A percentile compares a stretch with the other conserved stretches of the same genome.
Evolutionary conservation across 2,888 invertebrate species (phyloP).

Genomic region (Pomacea canaliculata): DNA sequence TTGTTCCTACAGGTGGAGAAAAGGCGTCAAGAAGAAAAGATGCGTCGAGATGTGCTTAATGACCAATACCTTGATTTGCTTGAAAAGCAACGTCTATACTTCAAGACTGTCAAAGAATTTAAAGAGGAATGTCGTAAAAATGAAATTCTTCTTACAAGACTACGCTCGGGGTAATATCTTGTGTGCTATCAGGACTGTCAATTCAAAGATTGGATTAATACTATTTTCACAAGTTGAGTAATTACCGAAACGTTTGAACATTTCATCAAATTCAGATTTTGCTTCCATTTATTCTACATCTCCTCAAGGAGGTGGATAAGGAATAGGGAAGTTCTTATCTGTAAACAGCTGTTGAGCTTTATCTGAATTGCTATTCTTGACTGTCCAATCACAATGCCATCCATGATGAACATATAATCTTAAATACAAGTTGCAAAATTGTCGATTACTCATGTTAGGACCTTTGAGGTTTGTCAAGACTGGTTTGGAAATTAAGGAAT

Average conservation of each 20-base stretch:
- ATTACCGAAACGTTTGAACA: background rate
- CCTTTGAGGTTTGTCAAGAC: too few relatives aligned
- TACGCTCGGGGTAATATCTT: slow-evolving; percentile 32
- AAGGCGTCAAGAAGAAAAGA: slow-evolving; percentile 78
- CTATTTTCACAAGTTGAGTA: background rate
- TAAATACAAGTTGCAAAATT: too few relatives aligned
- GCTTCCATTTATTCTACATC: too few relatives aligned
- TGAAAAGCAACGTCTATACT: slow-evolving; percentile 83
- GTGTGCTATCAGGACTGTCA: background rate
- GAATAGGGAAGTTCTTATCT: too few relatives aligned
- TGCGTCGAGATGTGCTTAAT: slow-evolving; percentile 78
- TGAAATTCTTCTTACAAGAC: slow-evolving; percentile 73
- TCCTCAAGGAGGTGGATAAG: too few relatives aligned
- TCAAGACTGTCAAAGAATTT: slow-evolving; percentile 81
- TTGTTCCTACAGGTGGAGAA: slow-evolving; percentile 71
- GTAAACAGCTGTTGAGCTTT: too few relatives aligned
- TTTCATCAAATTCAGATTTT: background rate
- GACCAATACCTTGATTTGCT: slow-evolving; percentile 71
- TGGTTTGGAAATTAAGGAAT: too few relatives aligned
- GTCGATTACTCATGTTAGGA: too few relatives aligned
- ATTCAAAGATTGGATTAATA: background rate
- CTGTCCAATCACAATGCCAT: too few relatives aligned
- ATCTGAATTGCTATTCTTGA: too few relatives aligned
- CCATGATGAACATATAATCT: too few relatives aligned
- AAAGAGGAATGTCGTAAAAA: slow-evolving; percentile 82